Evolutionary conservation across 2,113 vertebrate species (phyloP), one percentile per base, ranked within the genome.

Genomic region (Toxostoma redivivum): DNA sequence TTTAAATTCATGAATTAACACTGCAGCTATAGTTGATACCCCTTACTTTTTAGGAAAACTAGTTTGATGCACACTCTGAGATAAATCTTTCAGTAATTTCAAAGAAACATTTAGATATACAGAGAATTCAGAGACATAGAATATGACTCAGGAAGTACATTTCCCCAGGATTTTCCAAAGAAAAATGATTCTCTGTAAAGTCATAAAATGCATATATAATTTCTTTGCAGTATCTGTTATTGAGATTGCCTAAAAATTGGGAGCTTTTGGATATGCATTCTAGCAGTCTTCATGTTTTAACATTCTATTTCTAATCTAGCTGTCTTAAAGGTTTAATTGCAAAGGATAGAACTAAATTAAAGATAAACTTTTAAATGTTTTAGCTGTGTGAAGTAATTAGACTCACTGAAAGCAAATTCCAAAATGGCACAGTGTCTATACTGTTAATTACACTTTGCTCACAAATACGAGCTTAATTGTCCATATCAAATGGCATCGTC

Each of bases 291-390:
- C 44, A 13, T 37, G 40, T 54, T 71, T 91, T 70, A 93, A 54
- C 47, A 86, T 77, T 56, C 64, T 86, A 15, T 72, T 95, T 95
- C 42, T 93, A 91, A 92, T 85, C 44, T 45, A n/a, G 1, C 40
- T 94, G 72, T 84, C 86, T 77, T 16, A 80, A 95, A 76, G 66
- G 42, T 85, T 88, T 94, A 94, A 92, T 95, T 93, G 56, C 61
- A 66, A 94, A 85, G 22, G 86, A 78, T 44, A 86, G 66, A 96
- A 91, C 62, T 92, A 96, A 95, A 94, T 92, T 92, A 89, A 95
- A 92, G 62, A 90, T 82, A 94, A 92, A 90, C 62, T 92, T 94
- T 50, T 64, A 87, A 85, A 69, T 91, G 3, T 86, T 94, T 92
- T 61, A 86, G 70, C 38, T 93, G 27, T 62, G n/a, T 77, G 76